Base-by-base conservation (phyloP, 2,797 vertebrate genomes). In the Morus bassanus region DNA sequence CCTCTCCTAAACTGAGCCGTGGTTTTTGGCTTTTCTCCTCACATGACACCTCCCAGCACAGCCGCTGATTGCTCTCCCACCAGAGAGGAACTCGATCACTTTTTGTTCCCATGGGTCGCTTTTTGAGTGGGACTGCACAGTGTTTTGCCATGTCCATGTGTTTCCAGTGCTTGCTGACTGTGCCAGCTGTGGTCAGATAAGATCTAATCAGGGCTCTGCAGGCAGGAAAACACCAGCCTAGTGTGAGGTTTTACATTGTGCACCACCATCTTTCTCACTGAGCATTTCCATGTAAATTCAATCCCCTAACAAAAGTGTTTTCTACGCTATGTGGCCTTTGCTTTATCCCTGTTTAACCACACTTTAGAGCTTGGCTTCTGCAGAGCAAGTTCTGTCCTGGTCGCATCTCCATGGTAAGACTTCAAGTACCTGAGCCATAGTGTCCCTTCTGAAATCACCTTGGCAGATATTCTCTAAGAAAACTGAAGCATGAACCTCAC, bases 121-220 rank as follows among this genome's bases (percentile, higher is more conserved):
- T 48, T 92, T 13, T 54, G 46, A 73, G 51, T 18, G 31, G 18
- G 41, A 16, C 56, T 35, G 43, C 17, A 1, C 61, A 56, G 41
- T 57, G 51, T 72, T 95, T 90, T 67, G 48, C 48, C 1, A 0
- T 23, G 25, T 35, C 46, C 7, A 1, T 27, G 24, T 50, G 50
- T 76, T 93, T 87, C 57, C 91, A 87, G 68, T 19, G 28, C n/a
- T 41, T 4, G 1, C n/a, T 1, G 3, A 16, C 72, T 70, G 56
- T 60, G 65, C 65, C 3, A 1, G 8, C 51, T 77, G 80, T 43
- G 41, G 50, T 72, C 69, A 85, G 90, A 76, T 65, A 85, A 92
- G 39, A 85, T 77, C 92, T 89, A 80, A 95, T 92, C 77, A 65
- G 80, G 50, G 39, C 60, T 73, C 82, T 83, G 72, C 90, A 94